phyloP scores from a whole-genome alignment of 2,888 invertebrate species.

The Eupsilia transversa region DNA sequence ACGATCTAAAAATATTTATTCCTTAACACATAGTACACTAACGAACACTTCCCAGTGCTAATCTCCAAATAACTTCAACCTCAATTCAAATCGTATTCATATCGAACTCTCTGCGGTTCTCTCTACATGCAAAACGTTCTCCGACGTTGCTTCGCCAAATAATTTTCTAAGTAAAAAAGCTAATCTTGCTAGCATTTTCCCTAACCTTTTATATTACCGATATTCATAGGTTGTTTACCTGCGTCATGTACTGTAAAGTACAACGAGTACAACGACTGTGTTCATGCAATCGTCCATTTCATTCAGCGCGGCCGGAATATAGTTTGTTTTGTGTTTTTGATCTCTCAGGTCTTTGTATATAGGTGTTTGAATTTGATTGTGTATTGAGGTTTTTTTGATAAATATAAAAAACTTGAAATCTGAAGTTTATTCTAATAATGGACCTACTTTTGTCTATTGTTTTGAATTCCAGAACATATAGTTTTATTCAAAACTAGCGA shows the following conservation, averaged over 20 bases:
- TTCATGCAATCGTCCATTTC: slow-evolving; percentile 41
- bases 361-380: slow-evolving; percentile 16
- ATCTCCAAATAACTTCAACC: slow-evolving; percentile 5
- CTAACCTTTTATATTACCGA: slow-evolving; percentile 42
- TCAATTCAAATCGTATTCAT: slow-evolving; percentile 36
- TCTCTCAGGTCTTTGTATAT: background rate
- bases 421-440: background rate
- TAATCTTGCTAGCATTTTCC: slow-evolving; percentile 35
- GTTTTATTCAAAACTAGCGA: background rate
- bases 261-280: slow-evolving; percentile 21
- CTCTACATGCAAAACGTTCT: slow-evolving; percentile 26
- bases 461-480: background rate
- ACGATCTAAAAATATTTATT: background rate
- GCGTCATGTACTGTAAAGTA: slow-evolving; percentile 51
- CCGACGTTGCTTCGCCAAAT: slow-evolving; percentile 24
- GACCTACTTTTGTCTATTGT: background rate
- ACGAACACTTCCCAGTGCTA: slow-evolving; percentile 11
- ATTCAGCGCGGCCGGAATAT: slow-evolving; percentile 29
- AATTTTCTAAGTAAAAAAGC: slow-evolving; percentile 44
- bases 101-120: slow-evolving; percentile 43
- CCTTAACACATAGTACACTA: background rate
- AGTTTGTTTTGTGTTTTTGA: slow-evolving; percentile 10
- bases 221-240: slow-evolving; percentile 59
- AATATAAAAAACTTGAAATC: too few species aligned
- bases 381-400: background rate